Evolutionary conservation across 2,113 vertebrate genomes (phyloP).

Genomic region (Urocolius indicus): DNA sequence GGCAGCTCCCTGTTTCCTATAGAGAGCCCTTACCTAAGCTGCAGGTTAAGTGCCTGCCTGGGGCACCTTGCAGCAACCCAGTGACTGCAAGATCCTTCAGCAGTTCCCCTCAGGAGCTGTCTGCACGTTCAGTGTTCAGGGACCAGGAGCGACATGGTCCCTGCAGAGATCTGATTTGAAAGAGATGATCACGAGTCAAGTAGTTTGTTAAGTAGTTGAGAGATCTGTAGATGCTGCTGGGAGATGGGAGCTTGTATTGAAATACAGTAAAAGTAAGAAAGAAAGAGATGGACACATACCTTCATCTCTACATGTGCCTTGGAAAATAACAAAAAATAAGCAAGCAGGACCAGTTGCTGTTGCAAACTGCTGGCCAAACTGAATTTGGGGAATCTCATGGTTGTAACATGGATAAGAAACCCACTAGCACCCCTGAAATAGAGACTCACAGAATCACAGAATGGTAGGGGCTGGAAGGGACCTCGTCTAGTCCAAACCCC

Average conservation of each 20-base stretch:
- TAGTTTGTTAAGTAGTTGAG: not conserved
- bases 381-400: not conserved
- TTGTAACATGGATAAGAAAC: not conserved
- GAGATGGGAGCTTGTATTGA: not conserved
- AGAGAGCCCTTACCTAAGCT: not conserved
- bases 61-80: not conserved
- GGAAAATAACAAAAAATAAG: not conserved
- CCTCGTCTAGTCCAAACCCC: no score
- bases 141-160: not conserved
- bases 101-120: not conserved
- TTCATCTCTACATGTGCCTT: not conserved
- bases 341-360: not conserved
- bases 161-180: not conserved
- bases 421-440: not conserved
- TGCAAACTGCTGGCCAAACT: not conserved
- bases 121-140: accelerated
- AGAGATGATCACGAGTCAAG: accelerated
- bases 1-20: not conserved
- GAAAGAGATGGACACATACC: not conserved
- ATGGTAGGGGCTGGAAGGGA: no score
- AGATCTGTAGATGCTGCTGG: not conserved
- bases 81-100: not conserved
- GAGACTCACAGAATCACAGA: no score
- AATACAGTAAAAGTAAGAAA: not conserved
- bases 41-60: not conserved